A percentile compares a stretch with the other conserved stretches of the same genome.
Evolutionary conservation across 2,113 vertebrate species (phyloP).

Genomic region (Bucco capensis): DNA sequence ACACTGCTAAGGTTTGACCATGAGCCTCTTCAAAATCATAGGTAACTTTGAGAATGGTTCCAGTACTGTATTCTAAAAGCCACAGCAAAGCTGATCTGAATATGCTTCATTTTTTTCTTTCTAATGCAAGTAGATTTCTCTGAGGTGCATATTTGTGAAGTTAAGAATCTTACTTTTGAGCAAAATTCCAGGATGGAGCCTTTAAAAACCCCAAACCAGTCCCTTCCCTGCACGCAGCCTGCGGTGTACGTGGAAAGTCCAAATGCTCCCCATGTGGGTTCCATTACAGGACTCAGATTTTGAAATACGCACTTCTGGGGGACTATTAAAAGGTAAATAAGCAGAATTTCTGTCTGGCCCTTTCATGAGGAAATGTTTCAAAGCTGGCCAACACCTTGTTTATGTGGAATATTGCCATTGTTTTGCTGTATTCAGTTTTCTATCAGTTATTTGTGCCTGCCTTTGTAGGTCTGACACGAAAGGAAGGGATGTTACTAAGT

Average conservation of each 20-base stretch:
- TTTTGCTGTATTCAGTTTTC: not conserved
- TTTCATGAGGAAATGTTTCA: not conserved
- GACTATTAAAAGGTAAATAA: not conserved
- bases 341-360: not conserved
- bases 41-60: not conserved
- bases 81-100: not conserved
- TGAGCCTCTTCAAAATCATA: not conserved
- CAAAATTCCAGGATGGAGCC: not conserved
- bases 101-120: not conserved
- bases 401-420: not conserved
- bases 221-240: not conserved
- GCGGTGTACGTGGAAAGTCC: not conserved
- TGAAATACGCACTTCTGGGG: not conserved
- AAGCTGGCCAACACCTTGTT: not conserved
- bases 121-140: not conserved
- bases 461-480: not conserved
- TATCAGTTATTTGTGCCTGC: not conserved
- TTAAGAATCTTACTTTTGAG: not conserved
- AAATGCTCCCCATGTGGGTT: not conserved
- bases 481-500: not conserved
- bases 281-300: not conserved
- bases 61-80: not conserved
- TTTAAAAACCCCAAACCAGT: not conserved
- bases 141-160: not conserved
- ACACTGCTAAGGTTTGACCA: not conserved